A percentile compares a stretch with the other conserved stretches of the same genome.
Conservation (phyloP, 2,888 invertebrate genomes). For the Drosophila cognata region DNA sequence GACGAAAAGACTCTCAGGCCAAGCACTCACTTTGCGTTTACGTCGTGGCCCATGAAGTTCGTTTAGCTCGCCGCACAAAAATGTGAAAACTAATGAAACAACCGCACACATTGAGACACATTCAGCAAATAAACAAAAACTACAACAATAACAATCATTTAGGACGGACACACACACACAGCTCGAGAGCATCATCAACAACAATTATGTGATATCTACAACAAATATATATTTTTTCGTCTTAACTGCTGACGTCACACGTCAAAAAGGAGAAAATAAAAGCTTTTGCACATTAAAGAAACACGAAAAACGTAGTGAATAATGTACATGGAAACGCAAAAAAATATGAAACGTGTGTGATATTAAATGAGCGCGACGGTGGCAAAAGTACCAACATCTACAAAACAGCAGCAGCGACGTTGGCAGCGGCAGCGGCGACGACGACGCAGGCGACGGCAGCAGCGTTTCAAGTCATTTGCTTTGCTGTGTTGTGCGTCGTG, state of each 20-base stretch:
- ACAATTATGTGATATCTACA: constrained; percentile 79
- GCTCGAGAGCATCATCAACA: constrained; percentile 36
- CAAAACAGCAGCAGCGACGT: constrained; percentile 28
- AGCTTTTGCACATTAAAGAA: constrained; percentile 48
- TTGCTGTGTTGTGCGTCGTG: constrained; percentile 61
- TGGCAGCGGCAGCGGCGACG: constrained; percentile 30
- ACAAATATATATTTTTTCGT: constrained; percentile 41
- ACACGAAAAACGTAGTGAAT: constrained; percentile 40
- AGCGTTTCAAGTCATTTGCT: constrained; percentile 45
- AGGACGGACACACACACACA: constrained; percentile 17
- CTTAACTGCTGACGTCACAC: constrained; percentile 73
- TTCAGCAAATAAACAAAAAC: constrained; percentile 32
- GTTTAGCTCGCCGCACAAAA: constrained; percentile 55
- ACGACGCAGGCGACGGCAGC: constrained; percentile 43
- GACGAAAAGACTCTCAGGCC: constrained; percentile 51
- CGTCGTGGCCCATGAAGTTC: constrained; percentile 75
- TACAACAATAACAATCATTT: constrained; percentile 41
- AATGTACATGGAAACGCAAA: constrained; percentile 58
- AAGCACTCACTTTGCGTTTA: constrained; percentile 69
- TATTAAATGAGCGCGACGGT: constrained; percentile 66
- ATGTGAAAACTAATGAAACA: constrained; percentile 54
- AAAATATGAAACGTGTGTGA: constrained; percentile 78
- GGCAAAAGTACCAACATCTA: constrained; percentile 33
- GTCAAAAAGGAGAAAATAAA: constrained; percentile 31
- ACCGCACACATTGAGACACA: constrained; percentile 46